Evolutionary conservation across 2,113 vertebrate genomes (phyloP), one percentile per base, ranked within the genome.

Genomic region (Dolichotis patagonum): DNA sequence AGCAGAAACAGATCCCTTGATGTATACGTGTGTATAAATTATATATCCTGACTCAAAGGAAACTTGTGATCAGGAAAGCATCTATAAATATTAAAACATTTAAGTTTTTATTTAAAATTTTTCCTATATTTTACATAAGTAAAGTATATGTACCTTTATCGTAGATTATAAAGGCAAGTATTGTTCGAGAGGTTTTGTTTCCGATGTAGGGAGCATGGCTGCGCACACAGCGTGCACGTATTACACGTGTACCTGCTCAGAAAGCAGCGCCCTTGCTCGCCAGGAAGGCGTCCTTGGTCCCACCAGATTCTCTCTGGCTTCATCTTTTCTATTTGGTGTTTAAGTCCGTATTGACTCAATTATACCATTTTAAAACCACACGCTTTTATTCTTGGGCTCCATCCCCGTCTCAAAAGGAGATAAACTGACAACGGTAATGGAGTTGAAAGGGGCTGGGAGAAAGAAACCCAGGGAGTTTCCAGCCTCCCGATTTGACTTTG

Each of bases 331-430:
- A 58, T 60, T 85, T 43, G 14, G 19, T 54, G 12, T 84, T 92
- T 58, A 62, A 35, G 46, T 81, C 43, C 43, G 58, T 49, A 73
- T 7, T 43, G 12, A 94, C 60, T 75, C 89, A 84, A 41, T 63
- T 41, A 78, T 14, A 78, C 54, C 41, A 32, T 54, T 93, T 78
- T 91, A 77, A 95, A 97, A 69, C 56, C 6, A 62, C 65, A 54
- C 16, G 52, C 22, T 41, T 73, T 90, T 54, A 63, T 88, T 80
- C 84, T 28, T 28, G 43, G 49, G 78, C 49, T 84, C 26, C 43
- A 52, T 38, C 65, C 67, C 41, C 43, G 26, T 58, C 17, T 43
- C 78, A 58, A 7, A 0, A 22, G 9, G n/a, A 85, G 49, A 82
- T n/a, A 38, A 46, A 11, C 41, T 41, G 63, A 77, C 73, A 62